Base-by-base conservation (phyloP, 2,113 vertebrate species). In the Zonotrichia leucophrys region DNA sequence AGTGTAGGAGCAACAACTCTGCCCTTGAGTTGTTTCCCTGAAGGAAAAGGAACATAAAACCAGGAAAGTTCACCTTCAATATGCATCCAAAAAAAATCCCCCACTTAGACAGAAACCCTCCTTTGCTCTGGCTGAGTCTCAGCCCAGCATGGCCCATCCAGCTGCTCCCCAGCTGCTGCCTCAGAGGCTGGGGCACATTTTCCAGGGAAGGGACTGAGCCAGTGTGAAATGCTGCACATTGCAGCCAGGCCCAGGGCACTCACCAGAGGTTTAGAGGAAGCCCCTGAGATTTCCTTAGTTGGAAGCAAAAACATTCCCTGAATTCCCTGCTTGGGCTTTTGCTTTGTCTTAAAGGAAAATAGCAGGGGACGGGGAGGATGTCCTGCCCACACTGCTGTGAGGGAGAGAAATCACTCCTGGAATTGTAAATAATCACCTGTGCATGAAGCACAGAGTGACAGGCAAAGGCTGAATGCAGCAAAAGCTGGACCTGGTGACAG, bases 111-210 rank as follows among this genome's bases (percentile, higher is more conserved):
- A 63, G 69, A 81, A 87, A 23, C 2, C 13, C 3, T 73, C 9
- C 33, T 80, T 59, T 52, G 31, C 37, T 89, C 58, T 64, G 30
- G 47, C 42, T 83, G 74, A 52, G 28, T 55, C 50, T 42, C 23
- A 17, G 31, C 55, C 79, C 67, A 56, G 66, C 31, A 3, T 9
- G 25, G 68, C 44, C 68, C 72, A 31, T 30, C 44, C 53, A 12
- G 97, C 97, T 98, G 98, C 92, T 95, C n/a, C 79, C 95, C 98
- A 98, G 97, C 96, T 98, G 97, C 96, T 68, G 53, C 84, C 70
- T 8, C 4, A 67, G 35, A 76, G 60, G 49, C 15, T 81, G 77
- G 52, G 69, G 62, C 93, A 86, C 59, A 24, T 78, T 95, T 95
- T 69, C 85, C 87, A 72, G 82, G 6, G 27, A 13, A 0, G 2